Base-by-base conservation (phyloP, 2,113 vertebrate genomes). In the Protobothrops mucrosquamatus region DNA sequence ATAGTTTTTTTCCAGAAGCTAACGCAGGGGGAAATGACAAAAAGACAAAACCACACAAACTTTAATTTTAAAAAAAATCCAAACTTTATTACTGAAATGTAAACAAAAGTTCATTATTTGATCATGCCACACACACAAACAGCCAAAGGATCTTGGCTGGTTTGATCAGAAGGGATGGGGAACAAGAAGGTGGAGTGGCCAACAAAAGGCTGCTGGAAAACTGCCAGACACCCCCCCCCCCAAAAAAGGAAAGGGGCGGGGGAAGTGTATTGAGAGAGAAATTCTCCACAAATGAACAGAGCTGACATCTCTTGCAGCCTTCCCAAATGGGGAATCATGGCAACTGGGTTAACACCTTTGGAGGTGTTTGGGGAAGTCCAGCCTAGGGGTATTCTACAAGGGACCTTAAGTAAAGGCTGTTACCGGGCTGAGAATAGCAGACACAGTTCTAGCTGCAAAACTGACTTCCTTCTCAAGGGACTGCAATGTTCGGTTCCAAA, bases 51-150 rank as follows among this genome's bases (percentile, higher is more conserved):
- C n/a, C n/a, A 10, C 26, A 22, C 2, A 1, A n/a, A n/a, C 20
- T 85, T 20, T 86, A 93, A 69, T 46, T 61, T 93, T 15, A 2
- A n/a, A 86, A 92, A 92, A 91, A 59, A 26, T 56, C 85, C 89
- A 89, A 93, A 92, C 69, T 94, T 94, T 94, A 94, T 94, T 94
- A 93, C 93, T 94, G 92, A 92, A 90, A 85, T 64, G 88, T 93
- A 91, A 93, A 92, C 94, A 91, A 92, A 90, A 87, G 15, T 59
- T 86, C n/a, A 22, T 26, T 43, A 10, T 89, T 87, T 85, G 74
- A 59, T 52, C 87, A 85, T 26, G 34, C 94, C 94, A 93, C 51
- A 94, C 51, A 94, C 48, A 34, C 64, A 57, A 54, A 59, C n/a
- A 74, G 61, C 51, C 6, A 10, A 87, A 59, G 91, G 89, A 55